These are phyloP conservation scores for Drosophila prostipennis DNA, from an alignment of 2,888 invertebrate species.

Conservation along the genomic window DNA sequence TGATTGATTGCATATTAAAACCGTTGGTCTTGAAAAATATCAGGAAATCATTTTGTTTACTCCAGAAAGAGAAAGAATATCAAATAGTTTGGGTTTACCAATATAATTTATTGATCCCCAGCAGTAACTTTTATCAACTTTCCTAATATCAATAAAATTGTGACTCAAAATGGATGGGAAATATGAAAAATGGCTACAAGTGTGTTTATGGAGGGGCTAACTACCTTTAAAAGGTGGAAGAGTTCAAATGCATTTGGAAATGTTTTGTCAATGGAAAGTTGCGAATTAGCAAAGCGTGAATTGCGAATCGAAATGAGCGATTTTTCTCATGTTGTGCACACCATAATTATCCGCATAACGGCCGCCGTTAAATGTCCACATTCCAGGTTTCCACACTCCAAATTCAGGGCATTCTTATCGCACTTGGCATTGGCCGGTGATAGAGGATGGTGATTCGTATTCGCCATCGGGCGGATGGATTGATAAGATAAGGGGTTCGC, in stretches of 20 bases:
- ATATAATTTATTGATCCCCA: neutral
- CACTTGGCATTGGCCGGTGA: conserved; percentile 32
- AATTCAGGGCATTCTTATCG: conserved; percentile 40
- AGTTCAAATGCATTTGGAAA: conserved; percentile 60
- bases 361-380: conserved; percentile 22
- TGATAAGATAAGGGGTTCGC: conserved; percentile 38
- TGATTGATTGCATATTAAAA: neutral
- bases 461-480: conserved; percentile 22
- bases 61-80: neutral
- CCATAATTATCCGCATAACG: conserved; percentile 45
- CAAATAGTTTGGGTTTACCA: neutral
- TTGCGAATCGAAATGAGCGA: conserved; percentile 38
- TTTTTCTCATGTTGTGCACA: conserved; percentile 41
- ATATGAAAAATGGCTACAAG: neutral
- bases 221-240: conserved; percentile 26
- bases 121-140: neutral
- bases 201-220: conserved; percentile 5
- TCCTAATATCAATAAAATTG: neutral
- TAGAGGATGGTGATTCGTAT: neutral
- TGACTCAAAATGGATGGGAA: neutral
- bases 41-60: neutral
- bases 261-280: conserved; percentile 76
- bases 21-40: conserved; percentile 1
- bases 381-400: conserved; percentile 14
- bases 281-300: conserved; percentile 48